phyloP scores from a whole-genome alignment of 2,888 invertebrate genomes.

The Drosophila tanythrix region DNA sequence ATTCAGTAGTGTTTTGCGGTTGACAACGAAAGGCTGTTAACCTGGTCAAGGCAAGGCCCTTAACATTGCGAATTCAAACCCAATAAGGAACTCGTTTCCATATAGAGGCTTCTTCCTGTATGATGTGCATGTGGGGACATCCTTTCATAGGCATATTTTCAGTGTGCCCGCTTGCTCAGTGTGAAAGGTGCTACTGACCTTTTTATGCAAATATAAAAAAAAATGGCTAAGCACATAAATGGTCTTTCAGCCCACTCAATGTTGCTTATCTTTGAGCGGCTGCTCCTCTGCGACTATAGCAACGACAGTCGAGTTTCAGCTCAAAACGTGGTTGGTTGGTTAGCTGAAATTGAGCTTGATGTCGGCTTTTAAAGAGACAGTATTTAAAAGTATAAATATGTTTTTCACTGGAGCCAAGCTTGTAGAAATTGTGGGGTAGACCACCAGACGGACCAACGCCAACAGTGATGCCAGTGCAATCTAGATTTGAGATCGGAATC shows the following conservation, averaged over 20 bases:
- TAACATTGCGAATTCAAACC: constrained; percentile 24
- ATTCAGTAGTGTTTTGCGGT: neutral
- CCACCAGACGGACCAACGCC: constrained; percentile 45
- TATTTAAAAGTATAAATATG: constrained; percentile 48
- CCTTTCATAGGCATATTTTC: constrained; percentile 24
- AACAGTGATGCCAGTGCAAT: constrained; percentile 74
- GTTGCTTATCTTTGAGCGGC: constrained; percentile 50
- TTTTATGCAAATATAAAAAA: constrained; percentile 84
- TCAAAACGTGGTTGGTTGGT: constrained; percentile 24
- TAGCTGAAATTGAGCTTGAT: constrained; percentile 20
- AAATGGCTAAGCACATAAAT: constrained; percentile 54
- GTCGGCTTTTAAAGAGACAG: constrained; percentile 45
- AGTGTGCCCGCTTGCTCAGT: constrained; percentile 12
- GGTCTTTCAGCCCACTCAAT: constrained; percentile 17
- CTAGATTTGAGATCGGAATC: constrained; percentile 84
- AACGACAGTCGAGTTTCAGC: constrained; percentile 15
- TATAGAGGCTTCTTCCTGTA: constrained; percentile 43
- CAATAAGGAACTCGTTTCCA: constrained; percentile 26
- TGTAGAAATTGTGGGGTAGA: constrained; percentile 21
- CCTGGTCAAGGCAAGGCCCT: constrained; percentile 30
- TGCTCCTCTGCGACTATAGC: constrained; percentile 5
- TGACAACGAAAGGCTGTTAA: constrained; percentile 10
- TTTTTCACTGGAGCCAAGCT: constrained; percentile 26
- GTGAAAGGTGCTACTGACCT: constrained; percentile 82
- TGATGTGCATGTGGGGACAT: constrained; percentile 20